Evolutionary conservation across 1,140 invertebrate genomes (phyloP).

Genomic region (Hyles vespertilio): DNA sequence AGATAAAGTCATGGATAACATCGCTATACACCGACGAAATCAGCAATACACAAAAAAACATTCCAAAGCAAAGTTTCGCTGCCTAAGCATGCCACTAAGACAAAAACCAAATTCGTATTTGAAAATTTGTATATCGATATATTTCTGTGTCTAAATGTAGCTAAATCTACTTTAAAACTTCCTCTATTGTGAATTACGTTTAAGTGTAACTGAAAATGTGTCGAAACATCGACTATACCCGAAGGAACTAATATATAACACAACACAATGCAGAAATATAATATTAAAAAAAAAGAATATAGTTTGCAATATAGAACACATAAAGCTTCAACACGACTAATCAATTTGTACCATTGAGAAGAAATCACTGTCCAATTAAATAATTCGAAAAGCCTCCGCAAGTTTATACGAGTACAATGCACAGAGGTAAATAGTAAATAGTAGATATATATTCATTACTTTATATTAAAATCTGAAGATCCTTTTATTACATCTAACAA

Average conservation of each 20-base stretch:
- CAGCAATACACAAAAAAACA: no score
- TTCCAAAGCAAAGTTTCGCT: no score
- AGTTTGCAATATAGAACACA: constrained; percentile 32
- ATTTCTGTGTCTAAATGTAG: no score
- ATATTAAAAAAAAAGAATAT: constrained; percentile 33
- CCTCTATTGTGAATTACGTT: no score
- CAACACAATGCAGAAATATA: constrained; percentile 34
- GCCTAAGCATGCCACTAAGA: no score
- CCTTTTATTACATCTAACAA: not conserved
- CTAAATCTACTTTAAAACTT: no score
- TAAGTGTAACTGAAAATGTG: not conserved
- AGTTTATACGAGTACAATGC: not conserved
- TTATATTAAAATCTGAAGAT: constrained; percentile 3
- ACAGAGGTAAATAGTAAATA: not conserved
- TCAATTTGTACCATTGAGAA: constrained; percentile 60
- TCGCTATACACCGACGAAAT: not conserved
- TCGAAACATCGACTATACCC: not conserved
- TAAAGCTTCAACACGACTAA: constrained; percentile 52
- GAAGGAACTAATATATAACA: constrained; percentile 34
- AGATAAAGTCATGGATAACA: not conserved
- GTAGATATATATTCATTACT: not conserved
- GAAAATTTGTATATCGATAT: no score
- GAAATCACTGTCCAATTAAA: constrained; percentile 34
- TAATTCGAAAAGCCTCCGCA: constrained; percentile 16
- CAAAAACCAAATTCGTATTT: no score